Conservation (phyloP, 2,113 vertebrate species). For the Sciurus niger region DNA sequence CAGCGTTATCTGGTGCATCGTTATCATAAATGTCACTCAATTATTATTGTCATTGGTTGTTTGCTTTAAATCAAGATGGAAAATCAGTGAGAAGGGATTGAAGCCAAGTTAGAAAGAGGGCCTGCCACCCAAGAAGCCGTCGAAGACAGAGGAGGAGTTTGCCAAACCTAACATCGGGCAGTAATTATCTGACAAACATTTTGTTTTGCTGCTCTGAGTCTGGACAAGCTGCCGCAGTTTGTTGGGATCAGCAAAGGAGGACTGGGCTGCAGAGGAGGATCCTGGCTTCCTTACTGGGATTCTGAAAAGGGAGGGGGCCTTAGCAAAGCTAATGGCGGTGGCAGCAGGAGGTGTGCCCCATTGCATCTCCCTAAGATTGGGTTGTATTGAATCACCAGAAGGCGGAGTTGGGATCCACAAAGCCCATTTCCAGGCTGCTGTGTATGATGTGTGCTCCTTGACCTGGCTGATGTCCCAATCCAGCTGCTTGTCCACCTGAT, state of each 20-base stretch:
- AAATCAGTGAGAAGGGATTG: constrained; percentile 46
- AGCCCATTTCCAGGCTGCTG: not conserved
- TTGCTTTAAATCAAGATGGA: constrained; percentile 51
- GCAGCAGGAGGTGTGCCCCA: not conserved
- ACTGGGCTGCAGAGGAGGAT: not conserved
- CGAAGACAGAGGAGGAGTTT: not conserved
- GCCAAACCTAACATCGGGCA: not conserved
- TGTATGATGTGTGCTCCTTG: accelerated
- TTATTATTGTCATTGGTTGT: not conserved
- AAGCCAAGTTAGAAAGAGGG: constrained; percentile 1
- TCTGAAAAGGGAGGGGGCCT: not conserved
- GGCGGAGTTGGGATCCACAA: not conserved
- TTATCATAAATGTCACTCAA: not conserved
- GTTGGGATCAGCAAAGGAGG: not conserved
- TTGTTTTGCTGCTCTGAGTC: not conserved
- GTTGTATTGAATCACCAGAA: not conserved
- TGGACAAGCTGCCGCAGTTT: not conserved
- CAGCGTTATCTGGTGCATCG: not conserved
- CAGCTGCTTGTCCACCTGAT: not conserved
- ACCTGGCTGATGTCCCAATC: not conserved
- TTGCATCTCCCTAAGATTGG: not conserved
- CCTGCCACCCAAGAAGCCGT: not conserved
- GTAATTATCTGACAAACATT: not conserved
- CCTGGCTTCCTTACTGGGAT: not conserved
- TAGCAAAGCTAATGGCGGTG: accelerated